These are phyloP conservation scores for Sebastes matsubarae DNA, from an alignment of 2,797 vertebrate species.

Conservation along the genomic window DNA sequence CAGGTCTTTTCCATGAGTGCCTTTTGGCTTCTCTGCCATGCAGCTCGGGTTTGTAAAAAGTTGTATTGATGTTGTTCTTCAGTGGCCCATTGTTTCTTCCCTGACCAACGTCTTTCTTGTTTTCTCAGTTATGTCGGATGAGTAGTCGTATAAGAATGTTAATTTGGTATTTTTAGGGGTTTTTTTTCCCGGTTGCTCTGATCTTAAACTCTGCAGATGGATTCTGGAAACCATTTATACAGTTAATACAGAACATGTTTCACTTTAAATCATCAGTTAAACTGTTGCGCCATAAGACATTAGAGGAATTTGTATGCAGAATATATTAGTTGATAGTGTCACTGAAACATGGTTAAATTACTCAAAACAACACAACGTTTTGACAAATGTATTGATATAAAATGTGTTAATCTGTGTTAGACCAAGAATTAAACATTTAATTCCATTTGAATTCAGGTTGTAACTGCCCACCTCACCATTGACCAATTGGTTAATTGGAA, in stretches of 20 bases:
- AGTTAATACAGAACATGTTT: background rate
- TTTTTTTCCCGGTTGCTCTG: background rate
- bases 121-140: background rate
- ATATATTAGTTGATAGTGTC: background rate
- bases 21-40: background rate
- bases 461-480: background rate
- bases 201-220: background rate
- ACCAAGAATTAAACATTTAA: background rate
- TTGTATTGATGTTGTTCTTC: background rate
- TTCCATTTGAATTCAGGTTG: background rate
- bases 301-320: background rate
- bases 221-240: background rate
- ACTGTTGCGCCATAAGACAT: background rate
- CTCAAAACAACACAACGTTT: background rate
- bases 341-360: background rate
- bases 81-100: background rate
- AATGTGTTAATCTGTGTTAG: too few species aligned
- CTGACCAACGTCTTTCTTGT: background rate
- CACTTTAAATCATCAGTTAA: background rate
- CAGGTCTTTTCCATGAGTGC: background rate
- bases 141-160: slow-evolving; percentile 23
- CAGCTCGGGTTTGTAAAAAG: background rate
- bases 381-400: too few species aligned
- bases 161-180: background rate
- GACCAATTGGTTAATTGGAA: background rate